These are phyloP conservation scores for Tragelaphus scriptus DNA, from an alignment of 2,113 vertebrate genomes.

Conservation along the genomic window DNA sequence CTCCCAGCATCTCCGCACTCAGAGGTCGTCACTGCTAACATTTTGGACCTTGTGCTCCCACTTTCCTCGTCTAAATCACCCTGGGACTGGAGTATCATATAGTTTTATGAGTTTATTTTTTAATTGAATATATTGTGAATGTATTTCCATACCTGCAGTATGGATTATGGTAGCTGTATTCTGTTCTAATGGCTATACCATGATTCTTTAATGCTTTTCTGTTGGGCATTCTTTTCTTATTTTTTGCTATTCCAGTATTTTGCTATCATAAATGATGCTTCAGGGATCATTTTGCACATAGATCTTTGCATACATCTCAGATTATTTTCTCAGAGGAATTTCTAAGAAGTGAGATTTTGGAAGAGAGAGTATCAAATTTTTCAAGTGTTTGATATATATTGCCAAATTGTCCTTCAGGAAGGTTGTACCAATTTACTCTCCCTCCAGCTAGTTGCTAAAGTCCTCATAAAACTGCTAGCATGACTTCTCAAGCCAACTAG, in stretches of 20 bases:
- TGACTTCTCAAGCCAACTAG: conserved; percentile 49
- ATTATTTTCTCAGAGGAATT: conserved; percentile 33
- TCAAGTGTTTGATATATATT: not conserved
- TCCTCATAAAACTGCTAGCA: conserved; percentile 53
- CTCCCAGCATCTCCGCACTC: not conserved
- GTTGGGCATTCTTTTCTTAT: not conserved
- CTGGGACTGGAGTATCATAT: not conserved
- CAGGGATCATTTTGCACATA: not conserved
- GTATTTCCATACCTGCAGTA: not conserved
- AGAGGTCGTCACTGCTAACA: not conserved
- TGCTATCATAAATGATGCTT: not conserved
- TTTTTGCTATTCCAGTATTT: not conserved
- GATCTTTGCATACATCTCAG: not conserved
- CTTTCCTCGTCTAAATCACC: not conserved
- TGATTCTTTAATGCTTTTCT: not conserved
- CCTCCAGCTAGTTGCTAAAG: conserved; percentile 43
- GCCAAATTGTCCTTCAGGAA: conserved; percentile 18
- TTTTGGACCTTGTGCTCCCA: not conserved
- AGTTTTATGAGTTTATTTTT: not conserved
- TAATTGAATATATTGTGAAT: not conserved
- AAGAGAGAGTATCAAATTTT: not conserved
- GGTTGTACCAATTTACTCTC: conserved; percentile 47
- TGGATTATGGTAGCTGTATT: not conserved
- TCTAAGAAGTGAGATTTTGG: conserved; percentile 16
- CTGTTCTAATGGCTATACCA: not conserved